These are phyloP conservation scores for Pseudococcus viburni DNA, from an alignment of 2,888 invertebrate species.

Conservation along the genomic window DNA sequence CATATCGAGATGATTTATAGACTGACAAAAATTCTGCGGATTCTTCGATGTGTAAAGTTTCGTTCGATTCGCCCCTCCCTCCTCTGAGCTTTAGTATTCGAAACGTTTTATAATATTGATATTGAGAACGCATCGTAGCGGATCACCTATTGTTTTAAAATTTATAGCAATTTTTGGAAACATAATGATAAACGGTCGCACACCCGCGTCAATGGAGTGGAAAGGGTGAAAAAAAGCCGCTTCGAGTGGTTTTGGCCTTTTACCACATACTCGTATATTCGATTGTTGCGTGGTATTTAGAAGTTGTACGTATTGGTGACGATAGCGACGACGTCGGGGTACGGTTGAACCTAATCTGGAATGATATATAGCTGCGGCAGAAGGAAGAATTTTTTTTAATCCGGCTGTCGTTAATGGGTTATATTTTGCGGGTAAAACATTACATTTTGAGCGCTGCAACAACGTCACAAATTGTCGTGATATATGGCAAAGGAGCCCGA, in stretches of 20 bases:
- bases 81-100: neutral
- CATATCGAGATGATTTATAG: too few species aligned
- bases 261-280: neutral
- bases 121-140: neutral
- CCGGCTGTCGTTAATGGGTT: slow-evolving; percentile 22
- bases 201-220: neutral
- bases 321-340: neutral
- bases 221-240: neutral
- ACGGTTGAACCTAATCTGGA: neutral
- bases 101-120: slow-evolving; percentile 1
- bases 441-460: slow-evolving; percentile 17
- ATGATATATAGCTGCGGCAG: slow-evolving; percentile 18
- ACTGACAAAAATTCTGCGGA: neutral
- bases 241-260: neutral
- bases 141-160: slow-evolving; percentile 17
- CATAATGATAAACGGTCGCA: neutral
- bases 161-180: slow-evolving; percentile 17
- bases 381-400: slow-evolving; percentile 28
- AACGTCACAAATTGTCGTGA: slow-evolving; percentile 31
- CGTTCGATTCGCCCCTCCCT: neutral
- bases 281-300: slow-evolving; percentile 31
- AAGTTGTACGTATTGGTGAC: neutral
- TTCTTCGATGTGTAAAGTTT: neutral
- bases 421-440: slow-evolving; percentile 27
- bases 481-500: slow-evolving; percentile 11